Base-by-base conservation (phyloP, 2,797 vertebrate genomes). In the Eidolon dupreanum region DNA sequence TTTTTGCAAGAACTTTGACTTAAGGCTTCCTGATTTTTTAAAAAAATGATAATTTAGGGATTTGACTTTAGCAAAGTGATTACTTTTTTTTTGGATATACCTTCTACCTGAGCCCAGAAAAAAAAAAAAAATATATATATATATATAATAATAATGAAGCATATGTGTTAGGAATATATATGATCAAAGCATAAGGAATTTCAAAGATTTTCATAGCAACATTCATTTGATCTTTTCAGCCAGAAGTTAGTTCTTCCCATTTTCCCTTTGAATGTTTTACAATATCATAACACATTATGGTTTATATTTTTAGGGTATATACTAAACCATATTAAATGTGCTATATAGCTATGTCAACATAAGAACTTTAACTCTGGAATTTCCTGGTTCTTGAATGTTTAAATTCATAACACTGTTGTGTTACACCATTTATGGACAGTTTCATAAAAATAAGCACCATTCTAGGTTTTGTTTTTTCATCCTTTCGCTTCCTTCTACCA, bases 1-100 rank as follows among this genome's bases (percentile, higher is more conserved):
- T 75, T 95, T 96, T 97, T 95, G 33, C 77, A 90, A 97, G 91
- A 93, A 94, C 74, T 92, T 96, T 96, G 88, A 96, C 74, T 79
- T 90, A 93, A 68, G 51, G 3, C 78, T 97, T 97, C 41, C 90
- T 89, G 82, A 75, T 89, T 73, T 15, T 83, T 94, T 96, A 88
- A 91, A 16, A 88, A 91, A 16, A 33, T 79, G 46, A 49, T 89
- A 61, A 89, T 63, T 66, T 83, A 96, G 94, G 73, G 33, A 89
- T 93, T 84, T 36, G 53, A 46, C 28, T 88, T 94, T 20, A 90
- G 73, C 79, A 90, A 95, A 91, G 71, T 24, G 1, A 71, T 87
- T 68, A 46, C 28, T 77, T 94, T 96, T 88, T 61, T 33, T 87
- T 59, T 78, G 79, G 59, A 57, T 85, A 71, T 75, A 36, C 55